Conservation (phyloP, 2,797 vertebrate genomes). For the Macropodus opercularis region DNA sequence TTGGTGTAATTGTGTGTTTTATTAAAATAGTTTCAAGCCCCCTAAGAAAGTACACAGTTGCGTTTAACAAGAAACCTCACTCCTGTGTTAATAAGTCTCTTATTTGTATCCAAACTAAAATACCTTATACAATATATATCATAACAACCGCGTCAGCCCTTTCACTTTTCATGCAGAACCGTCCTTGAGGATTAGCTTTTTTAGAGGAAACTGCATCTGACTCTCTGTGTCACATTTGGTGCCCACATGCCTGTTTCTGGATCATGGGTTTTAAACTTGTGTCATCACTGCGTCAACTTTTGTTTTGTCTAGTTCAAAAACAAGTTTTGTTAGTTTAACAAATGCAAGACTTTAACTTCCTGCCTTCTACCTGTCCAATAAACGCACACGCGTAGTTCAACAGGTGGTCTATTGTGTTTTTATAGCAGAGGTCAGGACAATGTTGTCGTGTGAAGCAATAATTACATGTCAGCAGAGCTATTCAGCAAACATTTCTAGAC, state of each 20-base stretch:
- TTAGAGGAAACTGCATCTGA: neutral
- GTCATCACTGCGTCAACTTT: neutral
- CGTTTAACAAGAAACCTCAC: neutral
- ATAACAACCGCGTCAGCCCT: no score
- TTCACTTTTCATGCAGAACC: no score
- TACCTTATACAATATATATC: neutral
- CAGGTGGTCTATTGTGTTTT: constrained; percentile 12
- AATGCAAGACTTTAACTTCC: neutral
- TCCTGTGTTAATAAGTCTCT: neutral
- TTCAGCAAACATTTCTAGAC: constrained; percentile 45
- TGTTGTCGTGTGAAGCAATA: constrained; percentile 17
- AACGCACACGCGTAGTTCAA: neutral
- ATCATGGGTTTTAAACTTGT: neutral
- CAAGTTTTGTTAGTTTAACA: neutral
- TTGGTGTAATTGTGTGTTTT: constrained; percentile 1
- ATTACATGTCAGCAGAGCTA: constrained; percentile 22
- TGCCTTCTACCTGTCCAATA: neutral
- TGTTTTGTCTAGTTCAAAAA: neutral
- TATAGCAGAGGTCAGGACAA: constrained; percentile 21
- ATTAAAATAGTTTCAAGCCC: neutral
- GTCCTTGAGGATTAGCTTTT: neutral
- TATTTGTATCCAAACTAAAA: neutral
- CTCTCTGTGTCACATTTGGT: neutral
- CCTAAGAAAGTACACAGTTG: no score
- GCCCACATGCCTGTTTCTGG: neutral